Evolutionary conservation across 2,113 vertebrate species (phyloP).

Genomic region (Enhydra lutris): DNA sequence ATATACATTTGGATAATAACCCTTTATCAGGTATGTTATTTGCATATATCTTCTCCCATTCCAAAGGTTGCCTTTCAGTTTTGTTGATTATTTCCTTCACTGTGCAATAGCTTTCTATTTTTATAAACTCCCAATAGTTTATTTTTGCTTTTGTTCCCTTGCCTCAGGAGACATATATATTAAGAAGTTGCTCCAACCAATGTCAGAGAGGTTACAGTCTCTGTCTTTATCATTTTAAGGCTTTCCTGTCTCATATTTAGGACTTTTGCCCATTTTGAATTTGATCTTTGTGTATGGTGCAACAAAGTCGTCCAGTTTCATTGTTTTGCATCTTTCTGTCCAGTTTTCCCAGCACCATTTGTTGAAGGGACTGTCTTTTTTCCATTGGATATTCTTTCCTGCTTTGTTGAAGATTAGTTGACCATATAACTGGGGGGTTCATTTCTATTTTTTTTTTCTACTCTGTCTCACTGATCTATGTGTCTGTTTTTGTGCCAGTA

Average conservation of each 20-base stretch:
- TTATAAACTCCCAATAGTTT: background rate
- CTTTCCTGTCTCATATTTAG: background rate
- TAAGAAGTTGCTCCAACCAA: background rate
- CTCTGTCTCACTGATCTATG: background rate
- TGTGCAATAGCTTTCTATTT: background rate
- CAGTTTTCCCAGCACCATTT: background rate
- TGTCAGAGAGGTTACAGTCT: background rate
- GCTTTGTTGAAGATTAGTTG: background rate
- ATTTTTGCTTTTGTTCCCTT: background rate
- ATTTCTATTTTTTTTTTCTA: background rate
- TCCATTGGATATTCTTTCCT: background rate
- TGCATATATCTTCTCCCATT: background rate
- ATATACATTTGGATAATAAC: background rate
- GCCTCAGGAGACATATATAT: background rate
- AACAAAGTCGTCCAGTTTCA: background rate
- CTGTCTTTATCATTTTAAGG: background rate
- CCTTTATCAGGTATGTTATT: background rate
- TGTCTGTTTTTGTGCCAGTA: no score
- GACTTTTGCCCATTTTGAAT: background rate
- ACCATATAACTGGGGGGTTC: background rate
- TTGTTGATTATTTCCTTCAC: background rate
- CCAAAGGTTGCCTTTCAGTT: background rate
- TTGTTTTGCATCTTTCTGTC: background rate
- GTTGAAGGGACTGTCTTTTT: background rate
- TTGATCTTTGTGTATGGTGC: background rate